These are phyloP conservation scores for Galerucella nymphaeae DNA, from an alignment of 2,888 invertebrate species.

Conservation along the genomic window DNA sequence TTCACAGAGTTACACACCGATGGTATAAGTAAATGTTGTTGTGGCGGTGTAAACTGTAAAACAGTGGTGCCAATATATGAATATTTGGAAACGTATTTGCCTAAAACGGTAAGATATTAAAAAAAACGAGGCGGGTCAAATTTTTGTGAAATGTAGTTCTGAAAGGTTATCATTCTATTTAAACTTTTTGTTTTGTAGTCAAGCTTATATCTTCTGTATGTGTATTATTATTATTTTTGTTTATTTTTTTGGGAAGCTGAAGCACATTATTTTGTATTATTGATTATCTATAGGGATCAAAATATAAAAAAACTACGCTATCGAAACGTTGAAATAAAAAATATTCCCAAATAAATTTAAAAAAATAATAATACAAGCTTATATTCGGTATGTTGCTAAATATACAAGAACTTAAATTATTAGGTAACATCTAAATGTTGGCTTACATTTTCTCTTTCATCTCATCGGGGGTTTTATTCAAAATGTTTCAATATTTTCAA, in stretches of 20 bases:
- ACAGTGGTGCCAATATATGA: conserved; percentile 62
- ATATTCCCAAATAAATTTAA: neutral
- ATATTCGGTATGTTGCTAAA: neutral
- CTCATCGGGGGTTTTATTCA: neutral
- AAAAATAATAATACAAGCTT: neutral
- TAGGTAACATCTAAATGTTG: neutral
- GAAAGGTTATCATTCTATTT: conserved; percentile 31
- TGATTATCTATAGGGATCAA: no score
- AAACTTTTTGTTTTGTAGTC: neutral
- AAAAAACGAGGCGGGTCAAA: conserved; percentile 36
- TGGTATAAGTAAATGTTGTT: conserved; percentile 57
- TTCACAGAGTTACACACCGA: conserved; percentile 40
- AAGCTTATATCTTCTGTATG: neutral
- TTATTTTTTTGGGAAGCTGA: no score
- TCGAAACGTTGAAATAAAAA: neutral
- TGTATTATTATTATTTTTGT: no score
- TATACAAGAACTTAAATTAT: neutral
- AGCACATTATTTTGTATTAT: no score
- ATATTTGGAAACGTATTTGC: conserved; percentile 64
- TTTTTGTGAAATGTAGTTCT: conserved; percentile 29
- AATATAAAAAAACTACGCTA: no score
- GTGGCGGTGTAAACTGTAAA: conserved; percentile 54
- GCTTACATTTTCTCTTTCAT: neutral
- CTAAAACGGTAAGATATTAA: conserved; percentile 59
- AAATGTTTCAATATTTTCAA: neutral